phyloP scores from a whole-genome alignment of 1,140 invertebrate species.

The Meloidogyne hapla region DNA sequence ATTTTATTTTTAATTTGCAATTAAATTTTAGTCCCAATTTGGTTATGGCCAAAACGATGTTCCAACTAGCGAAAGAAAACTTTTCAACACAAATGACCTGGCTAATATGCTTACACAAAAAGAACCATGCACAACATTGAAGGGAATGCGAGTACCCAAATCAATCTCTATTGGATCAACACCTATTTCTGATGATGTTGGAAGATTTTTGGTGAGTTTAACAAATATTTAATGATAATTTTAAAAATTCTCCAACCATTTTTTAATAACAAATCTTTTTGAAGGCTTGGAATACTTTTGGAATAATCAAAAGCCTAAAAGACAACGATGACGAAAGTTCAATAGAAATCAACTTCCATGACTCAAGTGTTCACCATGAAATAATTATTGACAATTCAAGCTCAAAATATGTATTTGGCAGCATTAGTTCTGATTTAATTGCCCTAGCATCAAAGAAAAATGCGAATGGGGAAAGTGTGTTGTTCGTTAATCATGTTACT shows the following conservation, averaged over 20 bases:
- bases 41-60: slow-evolving; percentile 26
- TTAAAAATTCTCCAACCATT: not conserved
- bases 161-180: slow-evolving; percentile 30
- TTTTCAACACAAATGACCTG: not conserved
- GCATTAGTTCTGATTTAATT: slow-evolving; percentile 23
- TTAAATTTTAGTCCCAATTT: slow-evolving; percentile 19
- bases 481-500: not conserved
- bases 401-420: slow-evolving; percentile 31
- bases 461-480: slow-evolving; percentile 25
- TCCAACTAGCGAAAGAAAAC: not conserved
- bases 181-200: slow-evolving; percentile 14
- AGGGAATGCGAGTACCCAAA: slow-evolving; percentile 28
- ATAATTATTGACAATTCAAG: slow-evolving; percentile 30
- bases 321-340: slow-evolving; percentile 20
- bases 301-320: slow-evolving; percentile 27
- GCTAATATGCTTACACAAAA: not conserved
- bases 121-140: slow-evolving; percentile 24
- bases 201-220: slow-evolving; percentile 23
- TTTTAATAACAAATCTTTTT: not conserved
- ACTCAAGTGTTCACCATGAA: slow-evolving; percentile 34
- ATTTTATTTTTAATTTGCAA: not conserved
- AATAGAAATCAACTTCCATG: slow-evolving; percentile 36
- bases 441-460: slow-evolving; percentile 29
- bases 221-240: not conserved
- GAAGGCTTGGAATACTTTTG: slow-evolving; percentile 31